These are phyloP conservation scores for Trissonchulus sp. DNA, from an alignment of 2,888 invertebrate genomes.

Conservation along the genomic window DNA sequence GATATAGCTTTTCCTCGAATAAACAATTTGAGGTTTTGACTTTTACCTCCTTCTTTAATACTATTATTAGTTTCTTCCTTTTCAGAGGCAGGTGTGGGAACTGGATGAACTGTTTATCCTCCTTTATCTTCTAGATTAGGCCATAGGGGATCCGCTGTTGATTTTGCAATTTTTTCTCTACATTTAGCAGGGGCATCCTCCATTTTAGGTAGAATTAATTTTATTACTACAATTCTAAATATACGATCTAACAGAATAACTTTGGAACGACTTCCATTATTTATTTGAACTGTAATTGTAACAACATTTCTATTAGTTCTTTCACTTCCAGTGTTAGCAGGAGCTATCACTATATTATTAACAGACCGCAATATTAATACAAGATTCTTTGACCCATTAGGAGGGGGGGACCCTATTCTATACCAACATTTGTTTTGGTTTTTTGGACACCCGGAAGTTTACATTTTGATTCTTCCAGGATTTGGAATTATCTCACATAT, in stretches of 20 bases:
- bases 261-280: slow-evolving; percentile 65
- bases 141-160: slow-evolving; percentile 65
- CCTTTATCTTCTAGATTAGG: slow-evolving; percentile 64
- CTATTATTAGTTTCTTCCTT: slow-evolving; percentile 63
- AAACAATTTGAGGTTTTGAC: slow-evolving; percentile 77
- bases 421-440: slow-evolving; percentile 81
- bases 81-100: slow-evolving; percentile 67
- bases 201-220: slow-evolving; percentile 70
- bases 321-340: slow-evolving; percentile 69
- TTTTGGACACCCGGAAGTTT: slow-evolving; percentile 79
- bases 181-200: slow-evolving; percentile 64
- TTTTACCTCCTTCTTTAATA: slow-evolving; percentile 66
- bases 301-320: slow-evolving; percentile 64
- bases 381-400: slow-evolving; percentile 71
- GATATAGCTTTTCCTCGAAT: slow-evolving; percentile 76
- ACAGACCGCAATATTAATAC: slow-evolving; percentile 74
- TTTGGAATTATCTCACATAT: slow-evolving; percentile 75
- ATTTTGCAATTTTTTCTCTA: slow-evolving; percentile 69
- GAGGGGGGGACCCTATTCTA: slow-evolving; percentile 72
- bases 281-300: slow-evolving; percentile 67
- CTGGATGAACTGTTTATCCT: slow-evolving; percentile 72
- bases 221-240: slow-evolving; percentile 70
- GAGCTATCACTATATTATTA: slow-evolving; percentile 71
- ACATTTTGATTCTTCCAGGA: slow-evolving; percentile 75
- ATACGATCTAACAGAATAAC: slow-evolving; percentile 63